These are phyloP conservation scores for Scolopax bukidnonensis DNA, from an alignment of 2,797 vertebrate genomes.

Conservation along the genomic window DNA sequence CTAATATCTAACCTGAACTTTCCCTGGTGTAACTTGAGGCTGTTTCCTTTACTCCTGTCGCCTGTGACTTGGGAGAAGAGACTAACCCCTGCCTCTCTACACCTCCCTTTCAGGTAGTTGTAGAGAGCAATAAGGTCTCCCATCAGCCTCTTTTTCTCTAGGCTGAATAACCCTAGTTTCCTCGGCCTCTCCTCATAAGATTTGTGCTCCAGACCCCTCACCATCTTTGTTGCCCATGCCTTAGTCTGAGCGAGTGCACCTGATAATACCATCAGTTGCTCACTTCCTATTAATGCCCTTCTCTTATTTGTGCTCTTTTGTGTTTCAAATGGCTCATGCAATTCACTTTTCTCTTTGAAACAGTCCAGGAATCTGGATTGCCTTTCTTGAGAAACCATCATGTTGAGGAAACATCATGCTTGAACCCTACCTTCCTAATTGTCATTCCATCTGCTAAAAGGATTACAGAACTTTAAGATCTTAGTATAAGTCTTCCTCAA, in stretches of 20 bases:
- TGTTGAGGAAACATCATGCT: neutral
- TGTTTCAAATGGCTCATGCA: neutral
- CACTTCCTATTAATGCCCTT: neutral
- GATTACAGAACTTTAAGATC: neutral
- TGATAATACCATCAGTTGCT: neutral
- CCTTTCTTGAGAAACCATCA: neutral
- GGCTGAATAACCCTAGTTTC: too few species aligned
- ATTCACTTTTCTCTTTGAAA: neutral
- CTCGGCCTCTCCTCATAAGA: too few species aligned
- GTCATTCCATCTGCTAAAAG: neutral
- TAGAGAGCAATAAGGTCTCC: too few species aligned
- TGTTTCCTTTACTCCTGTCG: too few species aligned
- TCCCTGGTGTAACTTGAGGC: too few species aligned
- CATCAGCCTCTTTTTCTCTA: too few species aligned
- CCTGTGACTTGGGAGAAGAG: too few species aligned
- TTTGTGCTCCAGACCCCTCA: too few species aligned
- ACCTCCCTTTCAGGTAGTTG: too few species aligned
- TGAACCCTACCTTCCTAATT: neutral
- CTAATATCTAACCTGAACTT: too few species aligned
- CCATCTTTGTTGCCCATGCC: too few species aligned
- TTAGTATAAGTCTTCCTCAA: neutral
- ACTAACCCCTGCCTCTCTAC: too few species aligned
- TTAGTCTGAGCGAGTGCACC: neutral
- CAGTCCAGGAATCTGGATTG: neutral
- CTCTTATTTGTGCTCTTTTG: neutral